Conservation (phyloP, 2,888 invertebrate species). For the Mycogona germanica region DNA sequence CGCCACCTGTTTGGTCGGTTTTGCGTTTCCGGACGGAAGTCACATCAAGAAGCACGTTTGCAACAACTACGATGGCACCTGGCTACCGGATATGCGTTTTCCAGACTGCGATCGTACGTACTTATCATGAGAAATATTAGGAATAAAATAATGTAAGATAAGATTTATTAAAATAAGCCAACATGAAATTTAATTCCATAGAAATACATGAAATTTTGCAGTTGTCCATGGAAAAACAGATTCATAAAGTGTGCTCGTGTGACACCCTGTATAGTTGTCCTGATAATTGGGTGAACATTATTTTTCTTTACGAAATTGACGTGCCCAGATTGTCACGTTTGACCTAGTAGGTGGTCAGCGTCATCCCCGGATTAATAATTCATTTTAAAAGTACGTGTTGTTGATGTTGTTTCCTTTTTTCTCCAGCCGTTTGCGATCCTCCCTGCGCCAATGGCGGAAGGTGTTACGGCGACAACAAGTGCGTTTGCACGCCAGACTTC, state of each 20-base stretch:
- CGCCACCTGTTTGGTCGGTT: conserved; percentile 23
- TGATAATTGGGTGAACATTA: too few species aligned
- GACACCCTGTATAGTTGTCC: too few species aligned
- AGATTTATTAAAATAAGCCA: not conserved
- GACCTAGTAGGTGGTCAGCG: too few species aligned
- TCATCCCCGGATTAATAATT: too few species aligned
- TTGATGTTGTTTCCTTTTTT: conserved; percentile 18
- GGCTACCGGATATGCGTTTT: conserved; percentile 27
- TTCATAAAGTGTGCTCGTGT: too few species aligned
- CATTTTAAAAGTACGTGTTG: not conserved
- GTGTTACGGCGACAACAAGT: conserved; percentile 62
- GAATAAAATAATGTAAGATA: not conserved
- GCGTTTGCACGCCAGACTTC: conserved; percentile 59
- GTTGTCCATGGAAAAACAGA: not conserved
- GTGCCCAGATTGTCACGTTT: too few species aligned
- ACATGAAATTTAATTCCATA: not conserved
- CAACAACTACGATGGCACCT: conserved; percentile 22
- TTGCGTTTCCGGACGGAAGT: conserved; percentile 23
- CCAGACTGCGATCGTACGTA: conserved; percentile 51
- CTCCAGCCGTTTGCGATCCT: conserved; percentile 50
- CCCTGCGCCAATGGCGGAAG: conserved; percentile 66
- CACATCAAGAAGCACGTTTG: conserved; percentile 20
- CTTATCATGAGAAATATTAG: not conserved
- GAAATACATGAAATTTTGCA: not conserved
- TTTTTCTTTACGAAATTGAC: too few species aligned